Evolutionary conservation across 2,888 invertebrate species (phyloP).

Genomic region (Tholera decimalis): DNA sequence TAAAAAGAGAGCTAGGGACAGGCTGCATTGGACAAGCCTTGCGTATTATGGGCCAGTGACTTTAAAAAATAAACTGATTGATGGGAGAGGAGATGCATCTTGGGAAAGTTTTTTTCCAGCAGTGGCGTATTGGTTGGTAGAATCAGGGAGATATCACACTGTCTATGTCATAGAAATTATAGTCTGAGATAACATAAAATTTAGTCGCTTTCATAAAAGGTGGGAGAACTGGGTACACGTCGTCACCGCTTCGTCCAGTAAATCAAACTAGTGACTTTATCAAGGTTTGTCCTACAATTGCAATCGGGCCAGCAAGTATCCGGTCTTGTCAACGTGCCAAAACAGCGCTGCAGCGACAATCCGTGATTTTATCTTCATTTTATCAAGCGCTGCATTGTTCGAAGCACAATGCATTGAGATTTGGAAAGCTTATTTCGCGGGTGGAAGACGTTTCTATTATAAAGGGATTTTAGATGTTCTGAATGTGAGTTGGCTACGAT

Average conservation of each 20-base stretch:
- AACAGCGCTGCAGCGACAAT: conserved; percentile 47
- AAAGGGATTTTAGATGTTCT: no score
- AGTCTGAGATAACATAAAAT: not conserved
- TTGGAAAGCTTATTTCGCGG: conserved; percentile 28
- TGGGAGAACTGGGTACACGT: not conserved
- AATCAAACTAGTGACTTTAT: conserved; percentile 49
- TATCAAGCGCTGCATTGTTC: conserved; percentile 50
- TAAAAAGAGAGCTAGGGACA: no score
- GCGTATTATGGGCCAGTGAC: no score
- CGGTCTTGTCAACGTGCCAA: conserved; percentile 55
- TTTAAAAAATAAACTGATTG: no score
- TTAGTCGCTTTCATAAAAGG: conserved; percentile 1
- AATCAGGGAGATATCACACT: no score
- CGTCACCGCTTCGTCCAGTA: conserved; percentile 11
- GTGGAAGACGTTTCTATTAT: no score
- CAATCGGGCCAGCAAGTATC: conserved; percentile 36
- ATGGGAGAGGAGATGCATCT: no score
- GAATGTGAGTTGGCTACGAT: not conserved
- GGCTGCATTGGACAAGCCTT: no score
- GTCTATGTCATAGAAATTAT: not conserved
- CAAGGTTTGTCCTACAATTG: conserved; percentile 44
- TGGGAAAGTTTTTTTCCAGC: no score
- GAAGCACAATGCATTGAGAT: conserved; percentile 26
- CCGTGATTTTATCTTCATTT: conserved; percentile 45
- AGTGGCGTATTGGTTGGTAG: no score